These are phyloP conservation scores for Amblyjoppa fuscipennis DNA, from an alignment of 2,888 invertebrate species.

Conservation along the genomic window DNA sequence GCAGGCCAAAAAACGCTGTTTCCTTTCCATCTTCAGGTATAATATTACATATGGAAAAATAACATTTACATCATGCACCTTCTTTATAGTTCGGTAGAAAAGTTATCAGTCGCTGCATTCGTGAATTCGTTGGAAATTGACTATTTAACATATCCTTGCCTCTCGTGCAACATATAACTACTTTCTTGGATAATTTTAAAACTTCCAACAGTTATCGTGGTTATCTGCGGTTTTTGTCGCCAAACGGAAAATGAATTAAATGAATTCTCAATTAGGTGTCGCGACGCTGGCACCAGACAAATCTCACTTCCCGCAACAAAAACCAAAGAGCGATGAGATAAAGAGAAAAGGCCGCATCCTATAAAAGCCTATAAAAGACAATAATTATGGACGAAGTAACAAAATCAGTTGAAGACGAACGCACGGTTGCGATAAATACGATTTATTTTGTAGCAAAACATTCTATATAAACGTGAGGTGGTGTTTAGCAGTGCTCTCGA, in stretches of 20 bases:
- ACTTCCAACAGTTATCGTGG: not conserved
- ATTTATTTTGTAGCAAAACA: conserved; percentile 70
- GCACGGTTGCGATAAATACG: conserved; percentile 68
- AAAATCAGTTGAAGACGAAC: conserved; percentile 61
- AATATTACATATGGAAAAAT: not conserved
- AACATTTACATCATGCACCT: not conserved
- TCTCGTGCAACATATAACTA: not conserved
- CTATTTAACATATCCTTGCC: not conserved
- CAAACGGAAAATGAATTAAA: conserved; percentile 42
- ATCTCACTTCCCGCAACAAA: conserved; percentile 2
- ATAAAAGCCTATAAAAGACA: conserved; percentile 63
- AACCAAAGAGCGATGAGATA: conserved; percentile 37
- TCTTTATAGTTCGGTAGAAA: not conserved
- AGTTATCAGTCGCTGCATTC: not conserved
- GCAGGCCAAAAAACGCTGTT: not conserved
- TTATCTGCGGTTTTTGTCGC: conserved; percentile 40
- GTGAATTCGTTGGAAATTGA: conserved; percentile 2
- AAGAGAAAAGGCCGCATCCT: not conserved
- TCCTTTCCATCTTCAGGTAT: not conserved
- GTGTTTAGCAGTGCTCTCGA: conserved; percentile 64
- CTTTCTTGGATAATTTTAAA: not conserved
- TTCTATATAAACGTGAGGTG: conserved; percentile 68
- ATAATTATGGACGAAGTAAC: conserved; percentile 41
- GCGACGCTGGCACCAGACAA: conserved; percentile 16
- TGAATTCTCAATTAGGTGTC: conserved; percentile 33